phyloP scores from a whole-genome alignment of 2,113 vertebrate genomes.

The Pollimyrus isidori region DNA sequence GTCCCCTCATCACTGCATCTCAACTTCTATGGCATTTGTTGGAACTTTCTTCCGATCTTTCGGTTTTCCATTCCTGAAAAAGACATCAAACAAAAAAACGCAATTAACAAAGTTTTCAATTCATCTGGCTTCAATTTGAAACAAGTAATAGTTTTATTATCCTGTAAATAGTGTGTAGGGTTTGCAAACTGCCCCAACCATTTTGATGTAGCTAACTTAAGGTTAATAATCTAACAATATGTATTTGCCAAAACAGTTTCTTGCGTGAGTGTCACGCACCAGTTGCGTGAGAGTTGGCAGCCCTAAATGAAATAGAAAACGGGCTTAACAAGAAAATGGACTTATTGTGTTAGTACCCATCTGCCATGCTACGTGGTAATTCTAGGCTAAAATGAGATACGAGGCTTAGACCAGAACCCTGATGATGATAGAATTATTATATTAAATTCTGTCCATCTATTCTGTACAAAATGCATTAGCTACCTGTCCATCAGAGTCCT shows the following conservation, averaged over 20 bases:
- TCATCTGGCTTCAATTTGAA: neutral
- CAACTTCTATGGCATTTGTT: slow-evolving; percentile 3
- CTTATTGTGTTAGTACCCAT: neutral
- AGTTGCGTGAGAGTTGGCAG: too few relatives aligned
- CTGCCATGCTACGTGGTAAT: neutral
- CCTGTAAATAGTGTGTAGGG: neutral
- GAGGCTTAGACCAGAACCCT: neutral
- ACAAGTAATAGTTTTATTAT: neutral
- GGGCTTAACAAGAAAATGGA: neutral
- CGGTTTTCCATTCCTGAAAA: neutral
- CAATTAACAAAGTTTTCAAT: too few relatives aligned
- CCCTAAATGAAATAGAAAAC: neutral
- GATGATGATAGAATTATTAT: neutral
- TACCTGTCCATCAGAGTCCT: neutral
- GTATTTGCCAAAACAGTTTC: too few relatives aligned
- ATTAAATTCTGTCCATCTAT: neutral
- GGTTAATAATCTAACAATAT: neutral
- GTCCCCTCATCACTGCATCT: neutral
- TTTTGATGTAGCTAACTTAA: neutral
- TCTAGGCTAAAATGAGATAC: neutral
- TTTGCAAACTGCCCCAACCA: neutral
- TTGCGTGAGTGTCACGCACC: too few relatives aligned
- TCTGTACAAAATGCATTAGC: neutral
- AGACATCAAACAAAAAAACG: neutral
- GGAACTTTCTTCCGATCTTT: slow-evolving; percentile 14